These are phyloP conservation scores for Holothuria leucospilota DNA, from an alignment of 53 echinoderm and acorn worm genomes.

Conservation along the genomic window DNA sequence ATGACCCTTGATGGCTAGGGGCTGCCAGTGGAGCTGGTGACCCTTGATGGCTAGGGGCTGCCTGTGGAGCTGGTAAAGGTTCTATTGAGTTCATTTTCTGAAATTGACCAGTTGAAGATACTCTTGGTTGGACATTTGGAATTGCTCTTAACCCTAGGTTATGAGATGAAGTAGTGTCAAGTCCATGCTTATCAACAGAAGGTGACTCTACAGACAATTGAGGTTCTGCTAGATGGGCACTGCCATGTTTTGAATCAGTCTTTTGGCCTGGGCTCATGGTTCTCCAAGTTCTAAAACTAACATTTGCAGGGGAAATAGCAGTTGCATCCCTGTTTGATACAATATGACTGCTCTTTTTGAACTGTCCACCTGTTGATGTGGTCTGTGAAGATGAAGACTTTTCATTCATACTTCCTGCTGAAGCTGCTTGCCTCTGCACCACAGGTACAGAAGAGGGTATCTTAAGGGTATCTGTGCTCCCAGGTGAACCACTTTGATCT, in stretches of 20 bases:
- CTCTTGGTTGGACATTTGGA: not conserved
- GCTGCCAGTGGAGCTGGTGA: not conserved
- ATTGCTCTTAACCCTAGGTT: not conserved
- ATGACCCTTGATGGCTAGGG: not conserved
- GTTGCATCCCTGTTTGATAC: not conserved
- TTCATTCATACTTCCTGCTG: too few relatives aligned
- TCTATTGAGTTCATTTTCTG: not conserved
- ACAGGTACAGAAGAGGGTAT: too few relatives aligned
- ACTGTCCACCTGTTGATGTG: too few relatives aligned
- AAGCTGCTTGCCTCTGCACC: too few relatives aligned
- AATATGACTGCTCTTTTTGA: not conserved
- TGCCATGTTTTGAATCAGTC: too few relatives aligned
- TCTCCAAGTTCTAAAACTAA: not conserved
- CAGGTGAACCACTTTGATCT: too few relatives aligned
- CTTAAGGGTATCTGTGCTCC: too few relatives aligned
- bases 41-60: not conserved
- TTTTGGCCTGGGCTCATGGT: too few relatives aligned
- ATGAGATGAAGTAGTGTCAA: not conserved
- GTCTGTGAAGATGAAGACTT: too few relatives aligned
- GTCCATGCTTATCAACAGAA: too few relatives aligned
- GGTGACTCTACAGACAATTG: too few relatives aligned
- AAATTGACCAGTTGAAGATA: not conserved
- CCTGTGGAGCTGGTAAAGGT: not conserved
- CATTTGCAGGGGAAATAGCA: not conserved
- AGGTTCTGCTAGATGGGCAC: too few relatives aligned